A percentile compares a stretch with the other conserved stretches of the same genome.
Evolutionary conservation across 2,113 vertebrate genomes (phyloP).

Genomic region (Callorhinus ursinus): DNA sequence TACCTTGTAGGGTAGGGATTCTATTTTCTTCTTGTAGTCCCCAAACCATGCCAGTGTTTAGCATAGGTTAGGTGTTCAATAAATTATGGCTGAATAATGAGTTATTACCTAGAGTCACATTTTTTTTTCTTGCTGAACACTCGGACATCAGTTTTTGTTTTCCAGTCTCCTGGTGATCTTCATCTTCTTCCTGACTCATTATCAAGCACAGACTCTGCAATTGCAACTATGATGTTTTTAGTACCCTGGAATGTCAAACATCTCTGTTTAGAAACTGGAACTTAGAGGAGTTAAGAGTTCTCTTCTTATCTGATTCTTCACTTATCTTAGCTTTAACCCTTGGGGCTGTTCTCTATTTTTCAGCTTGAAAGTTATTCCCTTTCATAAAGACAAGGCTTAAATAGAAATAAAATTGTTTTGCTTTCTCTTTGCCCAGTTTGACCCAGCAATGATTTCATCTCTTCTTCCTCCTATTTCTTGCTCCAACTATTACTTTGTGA

Average conservation of each 20-base stretch:
- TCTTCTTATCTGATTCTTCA: not conserved
- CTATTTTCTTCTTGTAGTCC: not conserved
- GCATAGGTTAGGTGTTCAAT: not conserved
- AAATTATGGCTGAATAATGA: not conserved
- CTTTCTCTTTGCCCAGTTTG: not conserved
- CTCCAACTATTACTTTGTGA: not conserved
- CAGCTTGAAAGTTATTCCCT: not conserved
- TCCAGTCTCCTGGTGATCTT: not conserved
- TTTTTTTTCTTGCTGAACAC: not conserved
- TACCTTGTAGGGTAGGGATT: not conserved
- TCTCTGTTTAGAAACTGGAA: not conserved
- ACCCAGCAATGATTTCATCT: not conserved
- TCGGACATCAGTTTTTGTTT: not conserved
- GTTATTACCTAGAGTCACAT: not conserved
- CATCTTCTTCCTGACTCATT: not conserved
- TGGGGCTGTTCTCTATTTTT: not conserved
- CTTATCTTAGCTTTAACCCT: not conserved
- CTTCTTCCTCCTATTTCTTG: not conserved
- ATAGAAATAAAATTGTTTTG: not conserved
- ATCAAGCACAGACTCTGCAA: not conserved
- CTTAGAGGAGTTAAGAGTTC: not conserved
- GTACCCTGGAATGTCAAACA: not conserved
- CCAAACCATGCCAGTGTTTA: not conserved
- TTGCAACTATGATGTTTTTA: not conserved
- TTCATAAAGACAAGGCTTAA: not conserved